These are phyloP conservation scores for Actinemys pallida DNA, from an alignment of 2,113 vertebrate genomes.

Conservation along the genomic window DNA sequence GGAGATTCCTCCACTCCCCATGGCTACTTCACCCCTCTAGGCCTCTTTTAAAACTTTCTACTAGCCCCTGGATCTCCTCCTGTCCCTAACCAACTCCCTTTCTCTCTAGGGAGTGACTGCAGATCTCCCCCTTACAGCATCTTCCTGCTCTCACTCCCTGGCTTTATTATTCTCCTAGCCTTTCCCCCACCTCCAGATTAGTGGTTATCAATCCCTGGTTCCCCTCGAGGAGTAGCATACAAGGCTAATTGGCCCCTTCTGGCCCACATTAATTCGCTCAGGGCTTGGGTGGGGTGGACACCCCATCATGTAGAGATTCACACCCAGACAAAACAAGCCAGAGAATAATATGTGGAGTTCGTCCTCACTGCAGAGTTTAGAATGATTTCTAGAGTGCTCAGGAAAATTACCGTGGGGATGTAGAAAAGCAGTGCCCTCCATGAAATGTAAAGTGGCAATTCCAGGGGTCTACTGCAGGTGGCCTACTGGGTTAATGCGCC, in stretches of 20 bases:
- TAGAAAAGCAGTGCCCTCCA: constrained; percentile 30
- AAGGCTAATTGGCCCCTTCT: neutral
- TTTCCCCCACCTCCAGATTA: neutral
- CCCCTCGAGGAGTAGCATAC: neutral
- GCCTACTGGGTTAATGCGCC: constrained; percentile 2
- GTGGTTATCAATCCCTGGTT: neutral
- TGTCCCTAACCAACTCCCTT: neutral
- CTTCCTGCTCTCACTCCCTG: neutral
- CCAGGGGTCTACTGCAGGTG: neutral
- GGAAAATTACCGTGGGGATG: constrained; percentile 40
- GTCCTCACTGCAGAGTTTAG: neutral
- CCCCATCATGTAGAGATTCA: neutral
- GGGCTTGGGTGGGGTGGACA: neutral
- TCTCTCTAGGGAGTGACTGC: neutral
- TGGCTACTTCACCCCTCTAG: neutral
- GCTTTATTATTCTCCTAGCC: neutral
- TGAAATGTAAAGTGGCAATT: neutral
- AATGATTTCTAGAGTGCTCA: neutral
- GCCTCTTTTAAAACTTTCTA: neutral
- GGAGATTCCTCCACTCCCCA: neutral
- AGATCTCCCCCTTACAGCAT: neutral
- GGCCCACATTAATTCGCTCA: neutral
- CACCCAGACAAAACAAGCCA: accelerated
- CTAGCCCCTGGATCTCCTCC: neutral
- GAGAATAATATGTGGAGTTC: accelerated